Conservation (phyloP, 2,113 vertebrate genomes). For the Laticauda laticaudata region DNA sequence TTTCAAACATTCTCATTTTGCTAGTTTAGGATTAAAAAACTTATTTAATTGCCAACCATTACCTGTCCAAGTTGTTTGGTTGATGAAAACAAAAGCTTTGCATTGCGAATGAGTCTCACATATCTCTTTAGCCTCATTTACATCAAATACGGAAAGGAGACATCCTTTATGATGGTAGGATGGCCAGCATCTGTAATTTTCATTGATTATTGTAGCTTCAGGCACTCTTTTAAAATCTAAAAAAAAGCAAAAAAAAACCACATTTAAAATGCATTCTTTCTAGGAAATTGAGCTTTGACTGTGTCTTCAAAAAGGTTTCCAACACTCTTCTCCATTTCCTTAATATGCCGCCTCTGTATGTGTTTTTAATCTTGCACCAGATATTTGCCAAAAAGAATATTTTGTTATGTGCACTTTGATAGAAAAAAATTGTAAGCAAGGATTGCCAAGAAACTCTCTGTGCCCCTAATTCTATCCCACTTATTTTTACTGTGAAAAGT, state of each 20-base stretch:
- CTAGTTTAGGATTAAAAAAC: not conserved
- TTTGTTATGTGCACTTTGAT: slow-evolving; percentile 6
- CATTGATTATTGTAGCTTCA: slow-evolving; percentile 71
- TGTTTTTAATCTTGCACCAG: not conserved
- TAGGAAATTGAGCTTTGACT: not conserved
- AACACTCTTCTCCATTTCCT: not conserved
- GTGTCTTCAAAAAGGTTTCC: not conserved
- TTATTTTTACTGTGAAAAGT: slow-evolving; percentile 14
- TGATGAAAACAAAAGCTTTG: slow-evolving; percentile 82
- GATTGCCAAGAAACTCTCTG: slow-evolving; percentile 48
- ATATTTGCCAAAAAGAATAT: slow-evolving; percentile 10
- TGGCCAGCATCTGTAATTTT: slow-evolving; percentile 87
- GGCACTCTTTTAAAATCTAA: slow-evolving; percentile 78
- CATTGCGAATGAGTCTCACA: slow-evolving; percentile 85
- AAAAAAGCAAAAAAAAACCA: slow-evolving; percentile 33
- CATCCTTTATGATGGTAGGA: slow-evolving; percentile 85
- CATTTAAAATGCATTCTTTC: slow-evolving; percentile 3
- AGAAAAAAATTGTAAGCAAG: not conserved
- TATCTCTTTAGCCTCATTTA: slow-evolving; percentile 77
- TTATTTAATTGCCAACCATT: not conserved
- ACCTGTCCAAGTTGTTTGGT: slow-evolving; percentile 91
- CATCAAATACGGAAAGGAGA: slow-evolving; percentile 79
- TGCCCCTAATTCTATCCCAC: slow-evolving; percentile 44
- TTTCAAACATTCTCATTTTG: not conserved
- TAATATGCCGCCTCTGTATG: not conserved